Evolutionary conservation across 2,888 invertebrate species (phyloP).

Genomic region (Aethes cnicana): DNA sequence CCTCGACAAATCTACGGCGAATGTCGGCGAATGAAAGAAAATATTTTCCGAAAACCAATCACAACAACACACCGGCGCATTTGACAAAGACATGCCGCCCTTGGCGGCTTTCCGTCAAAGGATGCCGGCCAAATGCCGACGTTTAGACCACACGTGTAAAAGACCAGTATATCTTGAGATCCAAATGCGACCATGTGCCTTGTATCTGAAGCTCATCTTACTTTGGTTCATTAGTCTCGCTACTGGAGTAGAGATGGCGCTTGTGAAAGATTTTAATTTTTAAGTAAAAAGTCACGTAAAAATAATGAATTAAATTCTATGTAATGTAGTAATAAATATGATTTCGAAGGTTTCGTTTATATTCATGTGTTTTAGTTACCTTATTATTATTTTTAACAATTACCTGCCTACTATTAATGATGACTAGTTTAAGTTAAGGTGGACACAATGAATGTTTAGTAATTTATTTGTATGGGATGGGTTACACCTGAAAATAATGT

Average conservation of each 20-base stretch:
- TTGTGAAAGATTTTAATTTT: slow-evolving; percentile 4
- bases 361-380: no score
- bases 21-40: no score
- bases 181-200: background rate
- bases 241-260: slow-evolving; percentile 42
- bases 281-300: background rate
- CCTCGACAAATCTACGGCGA: background rate
- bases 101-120: slow-evolving; percentile 15
- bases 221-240: slow-evolving; percentile 9
- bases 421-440: no score
- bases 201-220: background rate
- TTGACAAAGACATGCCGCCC: slow-evolving; percentile 24
- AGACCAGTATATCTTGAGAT: slow-evolving; percentile 4
- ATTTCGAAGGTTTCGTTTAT: no score
- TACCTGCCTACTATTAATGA: no score
- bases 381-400: no score
- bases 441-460: no score
- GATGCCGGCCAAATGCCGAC: slow-evolving; percentile 17
- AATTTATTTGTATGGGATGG: no score
- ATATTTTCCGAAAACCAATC: background rate
- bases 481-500: no score
- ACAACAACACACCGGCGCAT: slow-evolving; percentile 5
- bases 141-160: background rate
- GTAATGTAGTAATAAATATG: no score
- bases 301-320: no score